These are phyloP conservation scores for Murina feae DNA, from an alignment of 2,113 vertebrate genomes.

Conservation along the genomic window DNA sequence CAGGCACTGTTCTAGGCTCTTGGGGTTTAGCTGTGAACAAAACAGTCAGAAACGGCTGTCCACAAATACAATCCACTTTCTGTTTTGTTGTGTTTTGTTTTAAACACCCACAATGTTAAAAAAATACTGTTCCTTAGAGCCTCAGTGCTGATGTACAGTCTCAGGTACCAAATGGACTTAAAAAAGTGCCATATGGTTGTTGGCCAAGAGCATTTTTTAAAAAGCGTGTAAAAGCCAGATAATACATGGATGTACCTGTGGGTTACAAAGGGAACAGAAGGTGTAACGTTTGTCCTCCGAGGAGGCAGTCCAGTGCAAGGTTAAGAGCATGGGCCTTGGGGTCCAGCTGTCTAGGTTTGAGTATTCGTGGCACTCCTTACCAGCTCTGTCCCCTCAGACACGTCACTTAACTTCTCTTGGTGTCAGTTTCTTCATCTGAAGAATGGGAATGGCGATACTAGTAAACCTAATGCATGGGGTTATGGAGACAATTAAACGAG, in stretches of 20 bases:
- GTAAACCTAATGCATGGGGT: neutral
- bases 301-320: neutral
- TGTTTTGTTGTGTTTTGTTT: constrained; percentile 7
- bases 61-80: neutral
- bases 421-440: neutral
- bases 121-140: neutral
- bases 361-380: neutral
- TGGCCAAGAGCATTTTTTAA: neutral
- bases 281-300: neutral
- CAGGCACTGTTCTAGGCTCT: neutral
- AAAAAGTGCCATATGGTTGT: neutral
- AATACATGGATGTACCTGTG: neutral
- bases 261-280: neutral
- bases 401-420: neutral
- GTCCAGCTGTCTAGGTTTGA: neutral
- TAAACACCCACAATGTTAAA: neutral
- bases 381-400: neutral
- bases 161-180: neutral
- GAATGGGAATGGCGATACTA: neutral
- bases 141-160: neutral
- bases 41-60: neutral
- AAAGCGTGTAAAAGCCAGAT: neutral
- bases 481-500: neutral
- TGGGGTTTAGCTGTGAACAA: neutral
- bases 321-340: neutral